These are phyloP conservation scores for Ferdinandea cuprea DNA, from an alignment of 2,888 invertebrate species.

Conservation along the genomic window DNA sequence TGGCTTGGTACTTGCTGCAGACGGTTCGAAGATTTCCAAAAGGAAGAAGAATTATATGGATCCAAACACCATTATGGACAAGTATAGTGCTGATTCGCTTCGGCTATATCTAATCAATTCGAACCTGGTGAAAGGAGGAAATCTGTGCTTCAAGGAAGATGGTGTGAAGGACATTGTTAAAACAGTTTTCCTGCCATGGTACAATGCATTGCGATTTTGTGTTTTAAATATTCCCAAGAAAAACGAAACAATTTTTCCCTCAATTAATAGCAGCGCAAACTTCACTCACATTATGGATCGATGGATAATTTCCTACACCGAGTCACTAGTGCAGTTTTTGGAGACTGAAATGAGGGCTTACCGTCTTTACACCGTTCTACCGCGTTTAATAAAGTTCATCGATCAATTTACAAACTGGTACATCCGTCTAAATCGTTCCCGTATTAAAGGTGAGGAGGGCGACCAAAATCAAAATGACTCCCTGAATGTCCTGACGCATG, in stretches of 20 bases:
- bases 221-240: constrained; percentile 25
- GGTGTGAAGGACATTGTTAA: constrained; percentile 96
- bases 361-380: constrained; percentile 95
- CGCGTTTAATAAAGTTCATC: constrained; percentile 94
- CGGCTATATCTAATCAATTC: constrained; percentile 96
- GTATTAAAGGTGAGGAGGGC: constrained; percentile 87
- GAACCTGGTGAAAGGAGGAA: constrained; percentile 97
- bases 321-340: constrained; percentile 92
- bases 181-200: constrained; percentile 97
- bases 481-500: constrained; percentile 34
- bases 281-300: constrained; percentile 90
- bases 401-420: constrained; percentile 99
- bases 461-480: constrained; percentile 4
- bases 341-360: constrained; percentile 95
- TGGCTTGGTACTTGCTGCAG: constrained; percentile 94
- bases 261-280: constrained; percentile 83
- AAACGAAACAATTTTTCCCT: constrained; percentile 76
- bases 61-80: constrained; percentile 91
- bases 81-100: constrained; percentile 97
- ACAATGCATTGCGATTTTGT: constrained; percentile 84
- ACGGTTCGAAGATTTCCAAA: constrained; percentile 99
- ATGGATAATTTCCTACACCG: constrained; percentile 97
- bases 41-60: constrained; percentile 98
- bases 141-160: constrained; percentile 95
- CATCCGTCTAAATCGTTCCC: constrained; percentile 95